These are phyloP conservation scores for Ptychoptera contaminata DNA, from an alignment of 2,888 invertebrate genomes.

Conservation along the genomic window DNA sequence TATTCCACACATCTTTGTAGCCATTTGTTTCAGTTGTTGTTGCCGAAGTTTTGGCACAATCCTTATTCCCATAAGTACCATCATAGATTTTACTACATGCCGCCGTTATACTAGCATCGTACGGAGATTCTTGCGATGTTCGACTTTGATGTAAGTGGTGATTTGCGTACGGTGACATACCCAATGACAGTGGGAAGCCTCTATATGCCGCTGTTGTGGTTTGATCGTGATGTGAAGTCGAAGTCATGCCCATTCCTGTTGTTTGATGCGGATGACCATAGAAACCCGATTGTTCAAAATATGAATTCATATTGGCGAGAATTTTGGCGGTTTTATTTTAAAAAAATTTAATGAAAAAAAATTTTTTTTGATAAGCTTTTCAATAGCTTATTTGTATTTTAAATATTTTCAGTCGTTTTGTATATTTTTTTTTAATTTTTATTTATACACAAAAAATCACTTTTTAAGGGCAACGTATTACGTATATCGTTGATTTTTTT, in stretches of 20 bases:
- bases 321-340: slow-evolving; percentile 26
- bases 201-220: slow-evolving; percentile 49
- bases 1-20: slow-evolving; percentile 41
- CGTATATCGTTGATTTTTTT: too few species aligned
- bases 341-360: slow-evolving; percentile 5
- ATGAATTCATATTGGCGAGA: slow-evolving; percentile 68
- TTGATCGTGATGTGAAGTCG: slow-evolving; percentile 57
- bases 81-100: slow-evolving; percentile 55
- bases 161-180: slow-evolving; percentile 74
- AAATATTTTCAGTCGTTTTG: too few species aligned
- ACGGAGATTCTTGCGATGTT: slow-evolving; percentile 79
- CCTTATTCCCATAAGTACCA: slow-evolving; percentile 45
- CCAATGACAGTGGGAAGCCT: slow-evolving; percentile 72
- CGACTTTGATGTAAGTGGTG: slow-evolving; percentile 55
- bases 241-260: slow-evolving; percentile 45
- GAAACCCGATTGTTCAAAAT: slow-evolving; percentile 91
- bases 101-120: slow-evolving; percentile 78
- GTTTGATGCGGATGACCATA: slow-evolving; percentile 84
- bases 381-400: too few species aligned
- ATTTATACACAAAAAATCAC: too few species aligned
- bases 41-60: slow-evolving; percentile 49
- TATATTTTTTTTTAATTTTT: too few species aligned
- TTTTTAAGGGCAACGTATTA: too few species aligned
- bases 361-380: too few species aligned
- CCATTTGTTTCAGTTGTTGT: slow-evolving; percentile 37